Conservation (phyloP, 2,113 vertebrate species). For the Symphodus melops region DNA sequence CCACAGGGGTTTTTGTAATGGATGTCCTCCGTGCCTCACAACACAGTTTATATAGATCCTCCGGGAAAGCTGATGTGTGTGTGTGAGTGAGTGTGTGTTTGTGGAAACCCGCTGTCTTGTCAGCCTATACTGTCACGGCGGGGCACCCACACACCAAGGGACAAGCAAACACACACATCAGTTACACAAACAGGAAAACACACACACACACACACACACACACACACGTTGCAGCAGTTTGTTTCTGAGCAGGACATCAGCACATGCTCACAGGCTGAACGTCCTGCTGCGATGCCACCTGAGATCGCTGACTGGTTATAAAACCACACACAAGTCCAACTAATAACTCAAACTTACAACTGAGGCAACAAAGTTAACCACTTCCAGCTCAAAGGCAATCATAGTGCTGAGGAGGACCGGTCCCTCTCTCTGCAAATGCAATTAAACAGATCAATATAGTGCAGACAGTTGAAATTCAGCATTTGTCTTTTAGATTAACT, state of each 20-base stretch:
- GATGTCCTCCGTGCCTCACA: slow-evolving; percentile 64
- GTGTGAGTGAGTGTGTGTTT: slow-evolving; percentile 27
- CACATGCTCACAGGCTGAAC: slow-evolving; percentile 33
- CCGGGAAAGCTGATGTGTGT: slow-evolving; percentile 27
- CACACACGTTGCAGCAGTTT: slow-evolving; percentile 25
- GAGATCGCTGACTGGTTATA: slow-evolving; percentile 47
- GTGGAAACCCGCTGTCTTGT: slow-evolving; percentile 67
- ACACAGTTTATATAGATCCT: slow-evolving; percentile 70
- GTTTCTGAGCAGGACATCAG: slow-evolving; percentile 45
- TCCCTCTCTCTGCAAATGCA: not conserved
- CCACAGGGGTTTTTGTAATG: slow-evolving; percentile 70
- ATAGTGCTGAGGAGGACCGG: too few relatives aligned
- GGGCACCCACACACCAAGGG: slow-evolving; percentile 50
- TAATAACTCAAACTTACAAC: not conserved
- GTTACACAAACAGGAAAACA: slow-evolving; percentile 23
- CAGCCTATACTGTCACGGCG: slow-evolving; percentile 49
- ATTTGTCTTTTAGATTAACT: not conserved
- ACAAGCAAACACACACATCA: slow-evolving; percentile 38
- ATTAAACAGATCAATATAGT: slow-evolving; percentile 8
- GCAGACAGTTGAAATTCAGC: not conserved
- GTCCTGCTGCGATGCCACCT: slow-evolving; percentile 32
- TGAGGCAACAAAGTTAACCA: slow-evolving; percentile 2
- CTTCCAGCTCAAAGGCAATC: not conserved
- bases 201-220: slow-evolving; percentile 8
- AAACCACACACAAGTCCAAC: not conserved